phyloP scores from a whole-genome alignment of 2,113 vertebrate genomes.

The Puffinus mauretanicus region DNA sequence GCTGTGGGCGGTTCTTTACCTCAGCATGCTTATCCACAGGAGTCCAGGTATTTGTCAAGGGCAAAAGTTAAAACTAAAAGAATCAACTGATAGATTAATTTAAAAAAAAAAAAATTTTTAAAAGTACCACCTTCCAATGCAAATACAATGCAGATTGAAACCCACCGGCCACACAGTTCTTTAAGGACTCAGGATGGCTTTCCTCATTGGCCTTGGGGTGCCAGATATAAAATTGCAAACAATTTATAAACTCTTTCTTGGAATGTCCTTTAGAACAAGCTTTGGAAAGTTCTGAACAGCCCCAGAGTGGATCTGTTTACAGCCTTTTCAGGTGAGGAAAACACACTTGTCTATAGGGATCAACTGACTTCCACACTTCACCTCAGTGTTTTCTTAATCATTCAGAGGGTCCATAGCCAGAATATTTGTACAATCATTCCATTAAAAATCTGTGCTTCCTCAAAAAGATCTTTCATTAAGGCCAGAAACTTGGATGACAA shows the following conservation, averaged over 20 bases:
- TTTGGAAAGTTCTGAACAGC: background rate
- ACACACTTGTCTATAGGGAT: background rate
- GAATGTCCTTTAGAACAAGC: background rate
- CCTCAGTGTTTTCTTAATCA: background rate
- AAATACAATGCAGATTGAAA: background rate
- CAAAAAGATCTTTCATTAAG: background rate
- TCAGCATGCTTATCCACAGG: background rate
- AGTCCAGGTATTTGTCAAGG: background rate
- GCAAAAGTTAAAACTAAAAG: background rate
- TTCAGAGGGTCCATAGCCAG: background rate
- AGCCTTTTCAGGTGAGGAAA: background rate
- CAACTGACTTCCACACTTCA: background rate
- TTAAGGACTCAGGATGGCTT: background rate
- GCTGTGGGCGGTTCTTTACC: background rate
- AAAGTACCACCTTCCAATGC: background rate
- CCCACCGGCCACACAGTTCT: background rate
- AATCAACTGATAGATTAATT: background rate
- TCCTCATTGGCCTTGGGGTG: background rate
- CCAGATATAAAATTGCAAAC: background rate
- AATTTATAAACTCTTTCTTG: background rate
- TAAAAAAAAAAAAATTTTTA: too few species aligned
- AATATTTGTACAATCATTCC: background rate
- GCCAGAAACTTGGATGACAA: background rate
- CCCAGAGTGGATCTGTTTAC: background rate
- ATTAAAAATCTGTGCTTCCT: background rate